These are phyloP conservation scores for Ommatoiulus sabulosus DNA, from an alignment of 2,888 invertebrate species.

Conservation along the genomic window DNA sequence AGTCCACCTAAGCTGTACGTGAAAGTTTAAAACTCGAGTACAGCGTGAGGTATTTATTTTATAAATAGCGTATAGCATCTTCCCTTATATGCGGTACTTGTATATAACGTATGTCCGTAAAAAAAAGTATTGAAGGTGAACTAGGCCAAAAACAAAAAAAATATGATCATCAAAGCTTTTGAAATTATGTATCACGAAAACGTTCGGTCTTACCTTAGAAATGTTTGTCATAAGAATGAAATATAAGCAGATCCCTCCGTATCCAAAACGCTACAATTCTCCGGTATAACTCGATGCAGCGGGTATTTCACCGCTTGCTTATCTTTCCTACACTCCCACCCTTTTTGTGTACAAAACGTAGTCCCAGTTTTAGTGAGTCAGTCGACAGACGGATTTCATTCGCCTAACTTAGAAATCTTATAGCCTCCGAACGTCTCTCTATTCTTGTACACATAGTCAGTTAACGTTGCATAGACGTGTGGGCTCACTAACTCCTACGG, in stretches of 20 bases:
- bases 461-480: background rate
- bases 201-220: background rate
- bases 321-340: background rate
- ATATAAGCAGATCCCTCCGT: background rate
- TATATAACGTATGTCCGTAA: background rate
- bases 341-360: constrained; percentile 20
- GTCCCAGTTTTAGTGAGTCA: background rate
- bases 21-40: too few relatives aligned
- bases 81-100: background rate
- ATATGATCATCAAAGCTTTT: background rate
- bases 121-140: background rate
- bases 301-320: background rate
- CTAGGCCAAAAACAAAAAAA: background rate
- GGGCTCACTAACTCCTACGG: background rate
- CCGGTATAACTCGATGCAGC: background rate
- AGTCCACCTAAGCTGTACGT: too few relatives aligned
- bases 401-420: background rate
- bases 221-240: background rate
- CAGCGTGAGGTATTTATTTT: too few relatives aligned
- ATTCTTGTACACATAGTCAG: background rate
- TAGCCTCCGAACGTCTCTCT: constrained; percentile 3
- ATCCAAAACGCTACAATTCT: background rate
- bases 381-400: background rate
- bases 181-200: background rate
- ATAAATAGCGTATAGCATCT: too few relatives aligned